Base-by-base conservation (phyloP, 2,113 vertebrate genomes). In the Triplophysa rosa region DNA sequence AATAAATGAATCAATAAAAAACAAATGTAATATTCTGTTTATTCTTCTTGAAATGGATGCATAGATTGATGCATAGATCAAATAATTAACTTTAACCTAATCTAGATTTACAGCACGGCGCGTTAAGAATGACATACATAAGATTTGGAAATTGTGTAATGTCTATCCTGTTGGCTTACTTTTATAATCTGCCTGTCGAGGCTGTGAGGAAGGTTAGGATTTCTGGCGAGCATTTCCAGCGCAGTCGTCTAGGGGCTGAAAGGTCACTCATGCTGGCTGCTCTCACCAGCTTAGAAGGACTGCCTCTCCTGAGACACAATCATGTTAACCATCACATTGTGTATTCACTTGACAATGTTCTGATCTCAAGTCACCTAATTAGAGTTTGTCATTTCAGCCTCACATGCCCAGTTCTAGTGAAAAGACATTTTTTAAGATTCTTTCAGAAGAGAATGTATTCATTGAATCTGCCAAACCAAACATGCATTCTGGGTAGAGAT, bases 161-260 rank as follows among this genome's bases (percentile, higher is more conserved):
- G 37, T 33, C 10, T 37, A 26, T 59, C 4, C 56, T 62, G 2
- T 68, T 71, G 37, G 19, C 83, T 85, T 91, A 96, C 98, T 93
- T 91, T 87, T 96, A 94, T 62, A 98, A 94, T 84, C 93, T 96
- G 81, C 96, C 95, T 77, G 92, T 93, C 1, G 97, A 91, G 59
- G 94, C 93, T 0, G 90, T 86, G 49, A 99, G 87, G 75, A 90
- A 90, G 67, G 92, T 91, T 85, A 95, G 95, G 68, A 96, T 94
- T 88, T 97, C 94, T 4, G 94, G 91, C 29, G 94, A 95, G 54
- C 95, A 97, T 86, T 99, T 99, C 98, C 98, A 99, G 71, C 95
- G 90, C 10, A 99, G 92, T 85, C 95, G 94, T 52, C 95, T 91
- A 33, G 97, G 98, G 13, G 95, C 93, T 0, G 95, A 95, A 70